Base-by-base conservation (phyloP, 2,888 invertebrate genomes). In the Drosophila demipolita region DNA sequence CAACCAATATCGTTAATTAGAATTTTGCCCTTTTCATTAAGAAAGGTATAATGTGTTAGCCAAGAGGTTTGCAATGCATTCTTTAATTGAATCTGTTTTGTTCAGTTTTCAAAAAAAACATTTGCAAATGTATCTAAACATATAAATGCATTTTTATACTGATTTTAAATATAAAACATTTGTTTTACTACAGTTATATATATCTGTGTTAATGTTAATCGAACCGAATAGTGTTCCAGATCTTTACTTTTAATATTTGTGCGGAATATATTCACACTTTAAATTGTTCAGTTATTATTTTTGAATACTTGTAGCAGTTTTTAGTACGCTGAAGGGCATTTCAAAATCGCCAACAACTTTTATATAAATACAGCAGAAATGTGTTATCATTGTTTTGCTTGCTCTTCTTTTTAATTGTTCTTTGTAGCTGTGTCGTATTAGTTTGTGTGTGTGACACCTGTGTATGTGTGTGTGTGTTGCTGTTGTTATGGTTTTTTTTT, bases 341-440 rank as follows among this genome's bases (percentile, higher is more conserved):
- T 57, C 5, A 33, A 23, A 17, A 52, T 57, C 62, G 63, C 15
- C 59, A 15, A 29, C 23, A 40, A 33, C 49, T 15, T 17, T 50
- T 50, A 33, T 12, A 38, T 12, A 54, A 60, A 55, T 38, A 52
- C 23, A 58, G 29, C 42, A 52, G 59, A 71, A 77, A 40, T 65
- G 29, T 71, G 61, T 71, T 70, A 80, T 75, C 75, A 66, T 80
- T 75, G 52, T 72, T 70, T 63, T 50, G 35, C 61, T 73, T 77
- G 50, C 65, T 54, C 49, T 64, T 58, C 61, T 67, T 78, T 88
- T 75, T 87, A 87, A 87, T 89, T 82, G 82, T 87, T 84, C 73
- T 77, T 72, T 50, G 70, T 72, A 26, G 58, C 50, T 70, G n/a
- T n/a, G 48, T 54, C 40, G 52, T 53, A 32, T 35, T 38, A 29